Conservation (phyloP, 2,888 invertebrate genomes). For the Euspilapteryx auroguttella region DNA sequence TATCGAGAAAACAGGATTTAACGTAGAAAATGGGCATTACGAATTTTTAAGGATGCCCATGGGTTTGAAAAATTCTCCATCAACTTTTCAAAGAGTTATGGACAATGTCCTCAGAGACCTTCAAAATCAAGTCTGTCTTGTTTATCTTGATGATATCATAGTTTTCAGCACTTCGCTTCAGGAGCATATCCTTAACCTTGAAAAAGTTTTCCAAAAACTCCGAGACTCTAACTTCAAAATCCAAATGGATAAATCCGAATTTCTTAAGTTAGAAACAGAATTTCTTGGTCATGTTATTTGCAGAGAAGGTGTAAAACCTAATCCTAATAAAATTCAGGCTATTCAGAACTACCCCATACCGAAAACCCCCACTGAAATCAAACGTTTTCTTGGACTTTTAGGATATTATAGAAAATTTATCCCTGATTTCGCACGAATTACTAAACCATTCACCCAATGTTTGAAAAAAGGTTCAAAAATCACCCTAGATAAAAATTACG, state of each 20-base stretch:
- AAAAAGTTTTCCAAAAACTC: no score
- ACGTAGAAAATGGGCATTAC: no score
- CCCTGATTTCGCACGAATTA: slow-evolving; percentile 9
- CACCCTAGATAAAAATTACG: neutral
- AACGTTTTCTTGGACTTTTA: slow-evolving; percentile 1
- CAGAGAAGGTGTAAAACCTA: slow-evolving; percentile 12
- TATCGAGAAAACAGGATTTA: slow-evolving; percentile 15
- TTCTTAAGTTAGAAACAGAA: no score
- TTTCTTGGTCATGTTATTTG: slow-evolving; percentile 13
- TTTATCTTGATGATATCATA: neutral
- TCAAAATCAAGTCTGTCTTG: slow-evolving; percentile 2
- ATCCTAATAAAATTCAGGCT: slow-evolving; percentile 10
- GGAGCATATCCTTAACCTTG: no score
- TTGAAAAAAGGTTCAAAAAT: slow-evolving; percentile 8
- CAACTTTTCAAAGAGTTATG: no score
- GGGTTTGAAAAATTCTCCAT: no score
- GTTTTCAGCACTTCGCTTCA: no score
- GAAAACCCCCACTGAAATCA: slow-evolving; percentile 6
- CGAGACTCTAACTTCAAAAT: no score
- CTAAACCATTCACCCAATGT: slow-evolving; percentile 10
- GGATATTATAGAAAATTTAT: no score
- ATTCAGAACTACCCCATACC: slow-evolving; percentile 11
- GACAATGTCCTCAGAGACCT: slow-evolving; percentile 12
- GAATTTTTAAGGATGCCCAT: no score
- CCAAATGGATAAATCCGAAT: no score